Percentiles rank a stretch among this genome's conserved stretches.
These are phyloP conservation scores for Melanaphis sacchari DNA, from an alignment of 1,140 invertebrate genomes.

Conservation along the genomic window DNA sequence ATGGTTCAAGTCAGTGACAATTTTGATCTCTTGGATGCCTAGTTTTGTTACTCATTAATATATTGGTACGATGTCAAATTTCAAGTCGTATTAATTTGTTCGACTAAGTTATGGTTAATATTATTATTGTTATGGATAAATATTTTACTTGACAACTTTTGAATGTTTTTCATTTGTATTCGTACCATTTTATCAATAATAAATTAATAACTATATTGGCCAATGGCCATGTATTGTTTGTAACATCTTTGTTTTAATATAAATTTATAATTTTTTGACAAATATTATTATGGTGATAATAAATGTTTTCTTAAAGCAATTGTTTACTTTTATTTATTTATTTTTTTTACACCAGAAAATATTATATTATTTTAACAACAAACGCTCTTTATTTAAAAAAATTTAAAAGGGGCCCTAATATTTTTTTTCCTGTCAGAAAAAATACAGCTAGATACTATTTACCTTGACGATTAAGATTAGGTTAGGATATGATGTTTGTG, in stretches of 20 bases:
- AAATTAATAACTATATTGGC: not conserved
- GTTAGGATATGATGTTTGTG: too few species aligned
- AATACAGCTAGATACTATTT: too few species aligned
- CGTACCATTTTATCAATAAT: constrained; percentile 52
- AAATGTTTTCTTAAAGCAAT: not conserved
- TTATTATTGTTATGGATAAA: constrained; percentile 43
- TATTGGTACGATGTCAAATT: not conserved
- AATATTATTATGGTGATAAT: constrained; percentile 28
- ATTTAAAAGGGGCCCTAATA: not conserved
- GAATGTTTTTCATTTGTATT: constrained; percentile 14
- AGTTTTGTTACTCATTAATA: constrained; percentile 19
- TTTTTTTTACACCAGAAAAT: not conserved
- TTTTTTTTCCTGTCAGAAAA: too few species aligned
- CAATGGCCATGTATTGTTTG: not conserved
- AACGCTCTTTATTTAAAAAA: not conserved
- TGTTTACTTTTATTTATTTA: not conserved
- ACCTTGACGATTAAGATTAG: too few species aligned
- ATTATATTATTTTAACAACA: not conserved
- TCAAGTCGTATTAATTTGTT: constrained; percentile 26
- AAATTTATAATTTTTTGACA: not conserved
- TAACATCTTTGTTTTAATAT: constrained; percentile 12
- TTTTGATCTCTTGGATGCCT: constrained; percentile 66
- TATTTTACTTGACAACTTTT: constrained; percentile 26
- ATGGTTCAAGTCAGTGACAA: constrained; percentile 94
- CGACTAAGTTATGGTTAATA: not conserved